Conservation (phyloP, 2,797 vertebrate species). For the Harpagifer antarcticus region DNA sequence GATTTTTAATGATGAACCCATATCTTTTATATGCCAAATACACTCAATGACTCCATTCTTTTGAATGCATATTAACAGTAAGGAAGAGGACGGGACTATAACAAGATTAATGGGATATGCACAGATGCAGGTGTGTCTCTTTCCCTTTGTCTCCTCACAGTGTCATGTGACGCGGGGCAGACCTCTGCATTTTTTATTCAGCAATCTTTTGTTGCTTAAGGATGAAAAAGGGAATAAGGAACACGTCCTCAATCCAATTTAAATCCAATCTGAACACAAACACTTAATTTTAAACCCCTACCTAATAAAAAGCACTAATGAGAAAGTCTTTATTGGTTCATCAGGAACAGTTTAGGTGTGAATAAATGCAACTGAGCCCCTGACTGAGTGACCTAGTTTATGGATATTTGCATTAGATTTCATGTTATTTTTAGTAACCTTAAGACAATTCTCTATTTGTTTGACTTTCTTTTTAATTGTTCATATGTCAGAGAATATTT, state of each 20-base stretch:
- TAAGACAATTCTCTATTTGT: no score
- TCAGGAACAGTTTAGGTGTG: neutral
- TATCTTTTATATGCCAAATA: conserved; percentile 87
- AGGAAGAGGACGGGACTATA: conserved; percentile 67
- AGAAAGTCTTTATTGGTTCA: neutral
- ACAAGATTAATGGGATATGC: conserved; percentile 81
- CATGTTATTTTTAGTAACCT: no score
- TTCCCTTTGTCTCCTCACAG: conserved; percentile 32
- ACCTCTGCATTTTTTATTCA: conserved; percentile 56
- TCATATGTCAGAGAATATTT: no score
- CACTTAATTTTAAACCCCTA: neutral
- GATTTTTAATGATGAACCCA: conserved; percentile 87
- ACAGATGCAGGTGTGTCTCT: conserved; percentile 55
- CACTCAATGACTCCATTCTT: conserved; percentile 85
- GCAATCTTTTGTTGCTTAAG: conserved; percentile 18
- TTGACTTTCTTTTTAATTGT: no score
- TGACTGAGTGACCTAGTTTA: no score
- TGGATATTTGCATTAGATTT: no score
- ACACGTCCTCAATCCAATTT: neutral
- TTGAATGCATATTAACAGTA: conserved; percentile 84
- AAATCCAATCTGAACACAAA: neutral
- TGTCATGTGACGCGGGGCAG: conserved; percentile 38
- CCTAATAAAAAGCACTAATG: neutral
- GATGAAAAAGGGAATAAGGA: neutral
- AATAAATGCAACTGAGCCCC: no score